Evolutionary conservation across 2,113 vertebrate genomes (phyloP).

Genomic region (Cyphomyrus discorhynchus): DNA sequence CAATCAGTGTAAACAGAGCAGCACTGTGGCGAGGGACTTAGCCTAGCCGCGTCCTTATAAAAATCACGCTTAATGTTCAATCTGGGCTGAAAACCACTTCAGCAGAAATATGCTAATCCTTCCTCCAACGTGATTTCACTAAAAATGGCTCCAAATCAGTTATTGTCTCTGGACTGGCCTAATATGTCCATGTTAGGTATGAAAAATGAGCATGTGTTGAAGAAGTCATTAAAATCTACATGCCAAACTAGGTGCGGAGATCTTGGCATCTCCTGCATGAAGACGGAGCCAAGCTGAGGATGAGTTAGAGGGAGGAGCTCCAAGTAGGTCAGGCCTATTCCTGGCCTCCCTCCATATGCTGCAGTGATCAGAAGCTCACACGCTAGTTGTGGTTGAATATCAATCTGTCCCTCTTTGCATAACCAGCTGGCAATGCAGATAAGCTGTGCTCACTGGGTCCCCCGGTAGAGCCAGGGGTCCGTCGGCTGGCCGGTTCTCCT

Average conservation of each 20-base stretch:
- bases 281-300: constrained; percentile 34
- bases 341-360: constrained; percentile 54
- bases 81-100: not conserved
- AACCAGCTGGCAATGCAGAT: constrained; percentile 43
- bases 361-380: constrained; percentile 37
- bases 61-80: not conserved
- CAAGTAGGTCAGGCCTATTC: constrained; percentile 66
- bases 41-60: not conserved
- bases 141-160: not conserved
- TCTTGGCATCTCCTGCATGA: constrained; percentile 28
- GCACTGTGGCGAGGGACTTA: not conserved
- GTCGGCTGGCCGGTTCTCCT: not conserved
- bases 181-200: constrained; percentile 19
- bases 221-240: constrained; percentile 44
- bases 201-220: constrained; percentile 40
- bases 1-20: not conserved
- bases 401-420: constrained; percentile 40
- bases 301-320: constrained; percentile 44
- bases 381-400: constrained; percentile 41
- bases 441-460: constrained; percentile 37
- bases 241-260: constrained; percentile 31
- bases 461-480: constrained; percentile 22
- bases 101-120: not conserved
- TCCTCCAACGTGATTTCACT: not conserved
- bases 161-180: constrained; percentile 16